A percentile compares a stretch with the other conserved stretches of the same genome.
Conservation (phyloP, 2,888 invertebrate genomes). For the Vandiemenella viatica region DNA sequence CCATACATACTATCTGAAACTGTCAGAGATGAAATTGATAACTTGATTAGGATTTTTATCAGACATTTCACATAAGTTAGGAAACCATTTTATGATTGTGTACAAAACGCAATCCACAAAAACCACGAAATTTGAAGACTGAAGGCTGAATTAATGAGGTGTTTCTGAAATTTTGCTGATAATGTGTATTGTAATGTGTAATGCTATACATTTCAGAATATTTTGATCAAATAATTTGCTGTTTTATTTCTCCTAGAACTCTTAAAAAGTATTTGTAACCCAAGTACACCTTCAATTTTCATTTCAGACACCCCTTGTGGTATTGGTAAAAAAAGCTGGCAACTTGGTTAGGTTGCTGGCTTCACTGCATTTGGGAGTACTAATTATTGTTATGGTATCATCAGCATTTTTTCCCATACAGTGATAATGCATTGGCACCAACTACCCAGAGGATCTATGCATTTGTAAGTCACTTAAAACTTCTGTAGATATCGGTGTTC, state of each 20-base stretch:
- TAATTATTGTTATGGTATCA: slow-evolving; percentile 29
- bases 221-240: not conserved
- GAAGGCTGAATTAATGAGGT: no score
- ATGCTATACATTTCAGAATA: not conserved
- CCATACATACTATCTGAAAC: no score
- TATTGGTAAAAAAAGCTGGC: slow-evolving; percentile 27
- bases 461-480: slow-evolving; percentile 27
- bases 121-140: no score
- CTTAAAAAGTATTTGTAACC: not conserved
- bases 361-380: slow-evolving; percentile 20
- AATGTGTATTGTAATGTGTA: not conserved
- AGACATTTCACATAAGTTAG: no score
- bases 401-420: slow-evolving; percentile 42
- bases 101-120: no score
- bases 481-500: no score
- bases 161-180: no score
- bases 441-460: slow-evolving; percentile 36
- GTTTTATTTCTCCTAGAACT: not conserved
- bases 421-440: slow-evolving; percentile 30
- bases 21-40: no score
- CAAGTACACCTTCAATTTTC: not conserved
- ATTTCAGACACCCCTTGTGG: slow-evolving; percentile 26
- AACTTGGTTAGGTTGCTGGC: slow-evolving; percentile 24
- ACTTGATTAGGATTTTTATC: no score
- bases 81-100: no score